Base-by-base conservation (phyloP, 2,113 vertebrate genomes). In the Cynoglossus semilaevis region DNA sequence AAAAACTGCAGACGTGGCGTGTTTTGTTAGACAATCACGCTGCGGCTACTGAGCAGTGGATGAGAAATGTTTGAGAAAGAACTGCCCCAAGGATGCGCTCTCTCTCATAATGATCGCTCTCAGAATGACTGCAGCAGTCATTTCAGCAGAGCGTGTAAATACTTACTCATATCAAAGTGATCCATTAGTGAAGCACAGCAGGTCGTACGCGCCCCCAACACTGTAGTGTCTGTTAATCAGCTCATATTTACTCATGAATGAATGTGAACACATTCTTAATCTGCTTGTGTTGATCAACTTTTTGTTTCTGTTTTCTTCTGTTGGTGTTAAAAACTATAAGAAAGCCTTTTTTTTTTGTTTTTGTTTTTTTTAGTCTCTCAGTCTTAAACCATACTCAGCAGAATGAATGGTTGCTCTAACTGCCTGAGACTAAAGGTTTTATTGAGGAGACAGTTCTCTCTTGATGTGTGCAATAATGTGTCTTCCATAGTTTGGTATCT, bases 381-480 rank as follows among this genome's bases (percentile, higher is more conserved):
- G 7, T 15, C 18, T 49, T 70, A 50, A 78, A 66, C 58, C 58
- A 61, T 47, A 54, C 38, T 7, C 41, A 63, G 55, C 49, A 46
- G 67, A 70, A 72, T 38, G 19, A 57, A 74, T 67, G 64, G 54
- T 63, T 16, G 14, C 15, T 65, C 72, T 60, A 82, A 82, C 67
- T 63, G 75, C 52, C 64, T 63, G 72, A 60, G 66, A 83, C 79
- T 81, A 81, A 80, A 76, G 66, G 52, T 84, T 82, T 79, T 67
- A 63, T 54, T 47, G n/a, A 18, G 63, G 65, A 81, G 75, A 77
- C 58, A 41, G 54, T 45, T 66, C 51, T 74, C 72, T 79, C 83
- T 85, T 83, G 84, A 87, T 81, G 64, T 71, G 67, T 74, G 76
- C 65, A 81, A 75, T 83, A 80, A 83, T 79, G 76, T 70, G 63